Evolutionary conservation across 2,113 vertebrate genomes (phyloP).

Genomic region (Pachypanchax playfairii): DNA sequence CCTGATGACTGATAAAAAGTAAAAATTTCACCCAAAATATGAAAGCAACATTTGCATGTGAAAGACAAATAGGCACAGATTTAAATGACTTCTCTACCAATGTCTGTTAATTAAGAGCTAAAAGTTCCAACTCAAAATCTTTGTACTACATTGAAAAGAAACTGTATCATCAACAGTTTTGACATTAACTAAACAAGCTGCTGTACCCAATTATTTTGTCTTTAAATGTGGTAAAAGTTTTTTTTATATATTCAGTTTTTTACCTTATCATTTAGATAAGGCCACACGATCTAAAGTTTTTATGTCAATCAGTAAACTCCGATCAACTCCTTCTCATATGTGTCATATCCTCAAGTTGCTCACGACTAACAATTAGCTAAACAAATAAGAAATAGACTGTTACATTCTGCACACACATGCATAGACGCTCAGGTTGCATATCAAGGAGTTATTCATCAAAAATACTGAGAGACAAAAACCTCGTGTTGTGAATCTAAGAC

Average conservation of each 20-base stretch:
- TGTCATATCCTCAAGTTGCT: conserved; percentile 19
- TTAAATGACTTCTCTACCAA: background rate
- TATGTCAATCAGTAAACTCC: conserved; percentile 67
- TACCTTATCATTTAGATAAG: conserved; percentile 24
- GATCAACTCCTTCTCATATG: conserved; percentile 53
- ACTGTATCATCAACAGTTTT: no score
- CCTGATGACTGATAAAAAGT: no score
- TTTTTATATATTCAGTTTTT: no score
- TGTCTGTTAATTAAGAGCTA: background rate
- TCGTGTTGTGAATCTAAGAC: conserved; percentile 35
- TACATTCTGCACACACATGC: conserved; percentile 19
- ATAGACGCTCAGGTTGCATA: no score
- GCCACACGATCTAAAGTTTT: conserved; percentile 55
- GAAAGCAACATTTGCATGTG: background rate
- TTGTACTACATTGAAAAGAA: background rate
- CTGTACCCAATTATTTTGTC: no score
- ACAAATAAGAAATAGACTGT: no score
- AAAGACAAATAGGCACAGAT: background rate
- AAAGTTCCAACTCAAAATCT: background rate
- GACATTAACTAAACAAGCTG: no score
- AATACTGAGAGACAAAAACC: conserved; percentile 50
- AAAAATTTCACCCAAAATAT: background rate
- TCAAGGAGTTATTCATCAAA: conserved; percentile 64
- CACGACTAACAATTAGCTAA: no score
- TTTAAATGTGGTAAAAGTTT: no score